phyloP scores from a whole-genome alignment of 2,113 vertebrate species.

The Cynopterus brachyotis region DNA sequence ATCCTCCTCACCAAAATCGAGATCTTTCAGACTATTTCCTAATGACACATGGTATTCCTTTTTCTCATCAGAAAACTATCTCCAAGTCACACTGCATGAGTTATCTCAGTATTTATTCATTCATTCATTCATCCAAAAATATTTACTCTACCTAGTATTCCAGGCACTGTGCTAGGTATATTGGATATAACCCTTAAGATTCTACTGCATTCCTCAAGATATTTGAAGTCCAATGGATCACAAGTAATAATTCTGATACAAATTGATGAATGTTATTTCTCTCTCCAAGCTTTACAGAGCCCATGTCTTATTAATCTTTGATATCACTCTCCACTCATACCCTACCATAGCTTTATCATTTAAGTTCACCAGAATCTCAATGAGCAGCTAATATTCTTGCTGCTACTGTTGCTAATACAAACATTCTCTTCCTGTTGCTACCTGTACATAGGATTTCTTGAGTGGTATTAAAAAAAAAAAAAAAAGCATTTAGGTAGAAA shows the following conservation, averaged over 20 bases:
- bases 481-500: neutral
- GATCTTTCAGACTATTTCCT: neutral
- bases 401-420: neutral
- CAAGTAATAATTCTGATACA: conserved; percentile 15
- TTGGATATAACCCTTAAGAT: neutral
- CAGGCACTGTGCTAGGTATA: neutral
- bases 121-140: neutral
- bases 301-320: neutral
- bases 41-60: neutral
- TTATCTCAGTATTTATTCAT: conserved; percentile 27
- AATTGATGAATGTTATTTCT: conserved; percentile 13
- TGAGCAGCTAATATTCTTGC: neutral
- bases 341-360: neutral
- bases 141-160: neutral
- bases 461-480: neutral
- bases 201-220: neutral
- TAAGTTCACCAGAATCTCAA: neutral
- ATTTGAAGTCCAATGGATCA: neutral
- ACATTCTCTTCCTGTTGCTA: neutral
- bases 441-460: neutral
- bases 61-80: neutral
- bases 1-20: neutral
- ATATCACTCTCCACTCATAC: neutral
- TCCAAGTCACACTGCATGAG: neutral
- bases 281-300: neutral